Conservation (phyloP, 2,113 vertebrate genomes). For the Podiceps cristatus region DNA sequence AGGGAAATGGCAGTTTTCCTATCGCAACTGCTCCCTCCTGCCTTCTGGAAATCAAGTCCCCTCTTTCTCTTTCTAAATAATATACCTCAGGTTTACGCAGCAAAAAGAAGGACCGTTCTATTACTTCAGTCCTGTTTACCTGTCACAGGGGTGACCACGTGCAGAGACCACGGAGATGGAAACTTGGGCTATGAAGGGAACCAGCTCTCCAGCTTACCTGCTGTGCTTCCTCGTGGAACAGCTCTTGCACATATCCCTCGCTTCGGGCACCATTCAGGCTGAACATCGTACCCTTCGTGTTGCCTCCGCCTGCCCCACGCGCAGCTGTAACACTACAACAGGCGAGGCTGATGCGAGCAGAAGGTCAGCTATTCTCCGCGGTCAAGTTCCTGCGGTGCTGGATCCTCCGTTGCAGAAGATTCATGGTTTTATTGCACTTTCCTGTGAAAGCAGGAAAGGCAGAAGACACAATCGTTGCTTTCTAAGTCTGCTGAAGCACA, state of each 20-base stretch:
- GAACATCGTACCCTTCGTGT: background rate
- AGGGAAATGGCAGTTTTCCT: background rate
- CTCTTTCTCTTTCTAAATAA: background rate
- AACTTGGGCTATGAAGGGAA: background rate
- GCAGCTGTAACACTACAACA: background rate
- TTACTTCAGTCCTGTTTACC: background rate
- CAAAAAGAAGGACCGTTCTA: background rate
- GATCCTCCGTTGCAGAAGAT: background rate
- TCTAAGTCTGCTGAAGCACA: background rate
- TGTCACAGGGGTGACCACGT: background rate
- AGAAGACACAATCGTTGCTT: background rate
- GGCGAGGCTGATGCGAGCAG: background rate
- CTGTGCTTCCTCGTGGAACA: conserved; percentile 94
- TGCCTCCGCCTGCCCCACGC: fast-evolving
- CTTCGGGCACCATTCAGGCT: background rate
- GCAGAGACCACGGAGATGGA: background rate
- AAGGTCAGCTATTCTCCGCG: background rate
- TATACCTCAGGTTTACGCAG: background rate
- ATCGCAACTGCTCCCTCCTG: background rate
- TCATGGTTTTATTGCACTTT: conserved; percentile 41
- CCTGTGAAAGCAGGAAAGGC: background rate
- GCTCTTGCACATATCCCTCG: conserved; percentile 80
- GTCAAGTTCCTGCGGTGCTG: background rate
- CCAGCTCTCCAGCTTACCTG: conserved; percentile 78
- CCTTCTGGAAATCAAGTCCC: background rate